Evolutionary conservation across 2,797 vertebrate species (phyloP), one percentile per base, ranked within the genome.

Genomic region (Melanotaenia nigrans): DNA sequence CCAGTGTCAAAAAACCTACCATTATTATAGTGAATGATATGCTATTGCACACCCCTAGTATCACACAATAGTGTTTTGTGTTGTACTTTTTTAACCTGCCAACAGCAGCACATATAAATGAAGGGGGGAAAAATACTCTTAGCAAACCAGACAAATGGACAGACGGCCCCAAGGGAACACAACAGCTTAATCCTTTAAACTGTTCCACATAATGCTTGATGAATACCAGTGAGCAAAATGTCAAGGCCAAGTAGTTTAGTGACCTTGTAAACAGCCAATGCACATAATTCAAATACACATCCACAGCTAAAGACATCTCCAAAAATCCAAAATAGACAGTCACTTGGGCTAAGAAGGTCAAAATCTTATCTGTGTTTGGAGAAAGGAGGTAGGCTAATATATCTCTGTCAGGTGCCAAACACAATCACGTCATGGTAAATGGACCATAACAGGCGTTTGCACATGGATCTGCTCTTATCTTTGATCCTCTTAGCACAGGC

Each of bases 381-480:
- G 78, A 90, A 82, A 77, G 45, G 73, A 81, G 71, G 74, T 51
- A 86, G 71, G 76, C 79, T 71, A 92, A 93, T 92, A 91, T 91
- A 89, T 93, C 90, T 92, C 89, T 92, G 90, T 93, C 86, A 86
- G 87, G 80, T 91, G 87, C 75, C 89, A 90, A 83, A 88, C 88
- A 89, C 79, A 87, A 88, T 89, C 90, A 83, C 89, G 80, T 84
- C 83, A 93, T 82, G 82, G 93, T 93, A 95, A 90, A 94, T 90
- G 89, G 94, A 95, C 93, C 92, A 87, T 89, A 91, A 91, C 86
- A 85, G 92, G 93, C 94, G 95, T 96, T 91, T 91, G 91, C 90
- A 89, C 92, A 91, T 82, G 85, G 86, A 91, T 89, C 87, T 81
- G 63, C 42, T 78, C 90, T 93, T 94, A 93, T 93, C 93, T 93